Base-by-base conservation (phyloP, 2,113 vertebrate genomes). In the Ageneiosus marmoratus region DNA sequence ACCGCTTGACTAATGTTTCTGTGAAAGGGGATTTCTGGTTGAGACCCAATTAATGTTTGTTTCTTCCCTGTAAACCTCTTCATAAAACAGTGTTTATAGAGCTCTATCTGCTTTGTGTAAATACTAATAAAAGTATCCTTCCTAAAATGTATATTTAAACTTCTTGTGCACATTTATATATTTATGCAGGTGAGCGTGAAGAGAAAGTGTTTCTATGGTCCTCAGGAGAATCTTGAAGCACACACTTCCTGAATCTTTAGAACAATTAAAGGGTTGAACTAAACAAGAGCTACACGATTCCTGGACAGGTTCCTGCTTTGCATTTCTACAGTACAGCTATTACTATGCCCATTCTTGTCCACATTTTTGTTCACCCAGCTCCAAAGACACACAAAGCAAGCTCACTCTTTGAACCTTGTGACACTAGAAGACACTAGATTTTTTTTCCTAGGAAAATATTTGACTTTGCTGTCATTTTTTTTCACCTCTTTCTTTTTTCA, bases 241-340 rank as follows among this genome's bases (percentile, higher is more conserved):
- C 65, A 12, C 32, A 53, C 73, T 20, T 75, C 27, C 15, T 7
- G 4, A 44, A 70, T 8, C 11, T n/a, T 46, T 72, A 27, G 8
- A 51, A 51, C 72, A 73, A 50, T 74, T 74, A 51, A 74, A 29
- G n/a, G 5, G 11, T 50, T 48, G 5, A 73, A 73, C 70, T 73
- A 74, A 74, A 74, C 72, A 74, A 74, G 72, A 51, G 5, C 27
- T 1, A 34, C 18, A 53, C 4, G 27, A 75, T 72, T n/a, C 67
- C 3, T 18, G n/a, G 12, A 48, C 13, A 13, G 29, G 46, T 73
- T 73, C 46, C 46, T 73, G 70, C 24, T 27, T 73, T 74, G 13
- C 16, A 74, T 46, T 51, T 50, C 15, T 9, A 51, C 46, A 46
- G 29, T 18, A 51, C 70, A 74, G 44, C 70, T 27, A 18, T 29